Evolutionary conservation across 1,140 invertebrate species (phyloP).

Genomic region (Temnothorax longispinosus): DNA sequence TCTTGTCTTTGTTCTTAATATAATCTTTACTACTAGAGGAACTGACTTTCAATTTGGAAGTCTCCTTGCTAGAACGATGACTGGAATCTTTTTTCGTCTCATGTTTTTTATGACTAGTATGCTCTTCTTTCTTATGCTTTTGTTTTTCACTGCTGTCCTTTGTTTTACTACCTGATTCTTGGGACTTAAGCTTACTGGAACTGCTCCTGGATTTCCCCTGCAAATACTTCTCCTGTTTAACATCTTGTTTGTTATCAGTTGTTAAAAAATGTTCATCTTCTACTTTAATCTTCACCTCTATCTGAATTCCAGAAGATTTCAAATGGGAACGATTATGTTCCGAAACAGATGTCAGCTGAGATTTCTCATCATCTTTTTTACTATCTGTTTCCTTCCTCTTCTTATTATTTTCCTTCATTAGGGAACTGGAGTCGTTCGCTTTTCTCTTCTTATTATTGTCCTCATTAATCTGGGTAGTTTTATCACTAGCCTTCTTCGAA

Average conservation of each 20-base stretch:
- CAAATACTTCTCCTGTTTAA: conserved; percentile 54
- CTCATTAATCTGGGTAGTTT: conserved; percentile 53
- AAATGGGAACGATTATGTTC: conserved; percentile 41
- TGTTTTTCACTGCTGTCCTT: conserved; percentile 67
- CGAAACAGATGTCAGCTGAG: conserved; percentile 10
- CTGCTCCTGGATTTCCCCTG: conserved; percentile 57
- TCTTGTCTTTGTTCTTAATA: conserved; percentile 84
- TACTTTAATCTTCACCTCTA: conserved; percentile 60
- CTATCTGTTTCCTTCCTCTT: conserved; percentile 65
- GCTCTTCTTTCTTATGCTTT: conserved; percentile 62
- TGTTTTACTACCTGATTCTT: conserved; percentile 66
- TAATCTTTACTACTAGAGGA: conserved; percentile 84
- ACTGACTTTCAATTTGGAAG: conserved; percentile 77
- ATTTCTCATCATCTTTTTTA: conserved; percentile 64
- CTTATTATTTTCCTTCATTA: conserved; percentile 61
- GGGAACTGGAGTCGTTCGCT: conserved; percentile 33
- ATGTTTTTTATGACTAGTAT: conserved; percentile 65
- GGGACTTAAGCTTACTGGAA: conserved; percentile 46
- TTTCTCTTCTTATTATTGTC: conserved; percentile 73
- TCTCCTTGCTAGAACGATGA: conserved; percentile 79
- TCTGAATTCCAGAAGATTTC: conserved; percentile 62
- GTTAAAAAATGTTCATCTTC: conserved; percentile 57
- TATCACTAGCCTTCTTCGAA: conserved; percentile 60
- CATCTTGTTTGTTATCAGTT: conserved; percentile 65
- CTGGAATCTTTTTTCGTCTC: conserved; percentile 81